Conservation (phyloP, 2,113 vertebrate genomes). For the Upupa epops region DNA sequence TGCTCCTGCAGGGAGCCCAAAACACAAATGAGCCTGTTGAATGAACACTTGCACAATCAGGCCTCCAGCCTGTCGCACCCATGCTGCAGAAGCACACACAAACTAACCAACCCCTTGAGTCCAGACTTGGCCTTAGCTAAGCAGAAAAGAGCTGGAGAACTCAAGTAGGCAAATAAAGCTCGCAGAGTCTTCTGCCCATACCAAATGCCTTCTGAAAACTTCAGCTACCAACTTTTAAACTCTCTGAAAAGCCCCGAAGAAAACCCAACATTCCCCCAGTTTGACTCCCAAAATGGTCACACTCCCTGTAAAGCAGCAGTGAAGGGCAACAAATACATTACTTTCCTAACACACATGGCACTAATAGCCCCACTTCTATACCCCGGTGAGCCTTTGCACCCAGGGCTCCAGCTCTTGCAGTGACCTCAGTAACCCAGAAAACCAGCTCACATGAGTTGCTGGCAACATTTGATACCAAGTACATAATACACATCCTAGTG, state of each 20-base stretch:
- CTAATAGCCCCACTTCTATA: neutral
- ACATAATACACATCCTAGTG: neutral
- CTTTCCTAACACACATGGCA: neutral
- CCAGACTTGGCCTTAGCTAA: neutral
- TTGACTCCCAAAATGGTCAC: neutral
- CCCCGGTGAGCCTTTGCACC: neutral
- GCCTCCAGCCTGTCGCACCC: neutral
- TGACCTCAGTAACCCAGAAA: neutral
- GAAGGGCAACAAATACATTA: neutral
- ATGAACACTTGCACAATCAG: neutral
- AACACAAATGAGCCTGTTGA: neutral
- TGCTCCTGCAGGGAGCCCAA: neutral
- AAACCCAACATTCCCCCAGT: neutral
- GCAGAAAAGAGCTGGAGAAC: neutral
- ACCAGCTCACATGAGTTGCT: neutral
- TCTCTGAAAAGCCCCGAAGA: neutral
- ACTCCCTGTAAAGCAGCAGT: neutral
- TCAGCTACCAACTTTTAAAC: neutral
- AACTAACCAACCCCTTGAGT: neutral
- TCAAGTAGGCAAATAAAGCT: neutral
- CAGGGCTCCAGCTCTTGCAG: neutral
- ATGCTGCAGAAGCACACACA: neutral
- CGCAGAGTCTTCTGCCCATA: neutral
- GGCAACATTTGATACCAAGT: neutral
- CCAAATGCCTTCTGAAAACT: neutral